Evolutionary conservation across 2,888 invertebrate genomes (phyloP).

Genomic region (Nemapogon koenigi): DNA sequence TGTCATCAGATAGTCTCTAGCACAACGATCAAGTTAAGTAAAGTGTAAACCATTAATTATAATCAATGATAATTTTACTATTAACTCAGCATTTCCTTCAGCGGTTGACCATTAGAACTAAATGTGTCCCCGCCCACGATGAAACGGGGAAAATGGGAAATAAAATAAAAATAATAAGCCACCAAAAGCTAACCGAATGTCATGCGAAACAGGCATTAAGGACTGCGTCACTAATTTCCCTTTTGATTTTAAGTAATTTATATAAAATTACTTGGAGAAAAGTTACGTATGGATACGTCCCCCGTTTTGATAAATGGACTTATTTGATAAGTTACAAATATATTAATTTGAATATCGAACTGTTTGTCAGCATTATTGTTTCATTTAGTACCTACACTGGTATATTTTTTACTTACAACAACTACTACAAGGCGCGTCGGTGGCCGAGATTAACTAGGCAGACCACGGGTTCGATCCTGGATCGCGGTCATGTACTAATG

Average conservation of each 20-base stretch:
- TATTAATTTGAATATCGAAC: too few species aligned
- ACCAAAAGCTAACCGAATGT: constrained; percentile 35
- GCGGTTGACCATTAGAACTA: constrained; percentile 23
- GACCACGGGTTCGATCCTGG: too few species aligned
- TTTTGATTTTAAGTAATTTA: constrained; percentile 63
- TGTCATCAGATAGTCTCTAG: neutral
- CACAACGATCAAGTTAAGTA: neutral
- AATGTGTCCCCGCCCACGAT: constrained; percentile 43
- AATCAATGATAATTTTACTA: constrained; percentile 1
- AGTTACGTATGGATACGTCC: too few species aligned
- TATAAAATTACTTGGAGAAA: constrained; percentile 47
- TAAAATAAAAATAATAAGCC: constrained; percentile 50
- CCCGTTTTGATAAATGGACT: too few species aligned
- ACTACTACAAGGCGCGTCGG: too few species aligned
- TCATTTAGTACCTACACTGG: too few species aligned
- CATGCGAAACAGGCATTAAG: constrained; percentile 60
- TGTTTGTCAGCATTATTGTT: too few species aligned
- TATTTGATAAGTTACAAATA: too few species aligned
- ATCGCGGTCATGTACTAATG: too few species aligned
- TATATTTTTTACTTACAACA: too few species aligned
- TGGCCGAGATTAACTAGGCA: too few species aligned
- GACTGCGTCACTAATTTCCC: constrained; percentile 38
- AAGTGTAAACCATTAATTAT: too few species aligned
- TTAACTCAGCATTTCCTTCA: constrained; percentile 1
- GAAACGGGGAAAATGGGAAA: constrained; percentile 30